Evolutionary conservation across 2,797 vertebrate genomes (phyloP).

Genomic region (Karalla daura): DNA sequence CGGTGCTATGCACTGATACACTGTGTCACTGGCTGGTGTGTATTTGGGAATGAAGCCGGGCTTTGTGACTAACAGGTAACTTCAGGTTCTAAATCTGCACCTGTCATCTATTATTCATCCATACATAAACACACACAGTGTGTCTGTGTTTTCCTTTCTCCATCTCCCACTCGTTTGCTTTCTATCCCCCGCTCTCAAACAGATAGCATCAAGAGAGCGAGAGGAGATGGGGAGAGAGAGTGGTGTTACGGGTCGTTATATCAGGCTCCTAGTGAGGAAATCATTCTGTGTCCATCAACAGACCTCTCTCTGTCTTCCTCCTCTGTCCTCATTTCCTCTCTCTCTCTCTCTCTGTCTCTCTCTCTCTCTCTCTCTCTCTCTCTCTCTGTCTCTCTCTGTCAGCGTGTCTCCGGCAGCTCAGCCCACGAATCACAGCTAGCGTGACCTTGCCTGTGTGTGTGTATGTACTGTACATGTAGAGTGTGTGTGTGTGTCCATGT

Average conservation of each 20-base stretch:
- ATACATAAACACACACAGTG: neutral
- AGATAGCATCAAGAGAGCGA: slow-evolving; percentile 45
- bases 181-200: slow-evolving; percentile 24
- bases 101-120: slow-evolving; percentile 49
- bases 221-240: slow-evolving; percentile 18
- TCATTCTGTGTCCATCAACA: slow-evolving; percentile 46
- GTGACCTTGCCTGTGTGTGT: slow-evolving; percentile 58
- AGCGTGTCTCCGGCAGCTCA: slow-evolving; percentile 25
- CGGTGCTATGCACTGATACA: too few relatives aligned
- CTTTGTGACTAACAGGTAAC: slow-evolving; percentile 44
- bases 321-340: slow-evolving; percentile 40
- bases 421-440: slow-evolving; percentile 48
- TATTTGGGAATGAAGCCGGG: slow-evolving; percentile 21
- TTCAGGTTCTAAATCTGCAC: slow-evolving; percentile 38
- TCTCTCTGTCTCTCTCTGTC: slow-evolving; percentile 33
- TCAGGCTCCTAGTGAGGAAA: slow-evolving; percentile 37
- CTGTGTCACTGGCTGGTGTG: slow-evolving; percentile 20
- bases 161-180: slow-evolving; percentile 32
- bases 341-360: too few relatives aligned
- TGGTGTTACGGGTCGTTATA: slow-evolving; percentile 29
- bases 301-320: slow-evolving; percentile 22
- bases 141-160: slow-evolving; percentile 13
- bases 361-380: slow-evolving; percentile 29
- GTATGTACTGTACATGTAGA: slow-evolving; percentile 12
- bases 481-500: slow-evolving; percentile 56